Evolutionary conservation across 2,113 vertebrate species (phyloP).

Genomic region (Mormyrus lacerda): DNA sequence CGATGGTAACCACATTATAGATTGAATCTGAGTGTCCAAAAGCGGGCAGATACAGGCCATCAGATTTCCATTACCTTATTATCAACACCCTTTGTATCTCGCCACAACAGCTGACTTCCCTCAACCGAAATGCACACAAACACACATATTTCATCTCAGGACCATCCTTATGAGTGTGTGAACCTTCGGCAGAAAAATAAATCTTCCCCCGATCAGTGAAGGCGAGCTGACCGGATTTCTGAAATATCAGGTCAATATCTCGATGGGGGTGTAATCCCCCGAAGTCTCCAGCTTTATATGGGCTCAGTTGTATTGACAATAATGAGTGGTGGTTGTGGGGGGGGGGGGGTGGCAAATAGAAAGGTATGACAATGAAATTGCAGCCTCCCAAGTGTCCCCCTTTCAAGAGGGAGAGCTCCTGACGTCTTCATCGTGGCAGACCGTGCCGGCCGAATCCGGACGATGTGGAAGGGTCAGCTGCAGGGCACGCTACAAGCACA

Average conservation of each 20-base stretch:
- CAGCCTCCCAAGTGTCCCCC: neutral
- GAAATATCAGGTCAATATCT: constrained; percentile 15
- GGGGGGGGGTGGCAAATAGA: neutral
- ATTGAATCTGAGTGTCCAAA: constrained; percentile 30
- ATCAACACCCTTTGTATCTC: constrained; percentile 39
- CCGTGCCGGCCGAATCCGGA: neutral
- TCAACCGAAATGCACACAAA: neutral
- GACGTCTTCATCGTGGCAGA: neutral
- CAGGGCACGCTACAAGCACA: neutral
- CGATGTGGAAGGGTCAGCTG: neutral
- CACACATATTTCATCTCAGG: neutral
- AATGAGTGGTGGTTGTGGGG: neutral
- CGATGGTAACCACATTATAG: constrained; percentile 45
- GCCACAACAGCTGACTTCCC: neutral
- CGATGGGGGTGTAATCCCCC: neutral
- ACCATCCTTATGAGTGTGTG: neutral
- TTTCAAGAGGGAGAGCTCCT: neutral
- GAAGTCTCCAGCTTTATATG: neutral
- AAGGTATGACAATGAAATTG: neutral
- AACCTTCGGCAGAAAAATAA: neutral
- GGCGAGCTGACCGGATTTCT: neutral
- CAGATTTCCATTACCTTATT: constrained; percentile 36
- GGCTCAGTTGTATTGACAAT: neutral
- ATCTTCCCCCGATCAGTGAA: neutral
- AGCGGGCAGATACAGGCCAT: constrained; percentile 28